Evolutionary conservation across 2,113 vertebrate species (phyloP), one percentile per base, ranked within the genome.

Genomic region (Heptranchias perlo): DNA sequence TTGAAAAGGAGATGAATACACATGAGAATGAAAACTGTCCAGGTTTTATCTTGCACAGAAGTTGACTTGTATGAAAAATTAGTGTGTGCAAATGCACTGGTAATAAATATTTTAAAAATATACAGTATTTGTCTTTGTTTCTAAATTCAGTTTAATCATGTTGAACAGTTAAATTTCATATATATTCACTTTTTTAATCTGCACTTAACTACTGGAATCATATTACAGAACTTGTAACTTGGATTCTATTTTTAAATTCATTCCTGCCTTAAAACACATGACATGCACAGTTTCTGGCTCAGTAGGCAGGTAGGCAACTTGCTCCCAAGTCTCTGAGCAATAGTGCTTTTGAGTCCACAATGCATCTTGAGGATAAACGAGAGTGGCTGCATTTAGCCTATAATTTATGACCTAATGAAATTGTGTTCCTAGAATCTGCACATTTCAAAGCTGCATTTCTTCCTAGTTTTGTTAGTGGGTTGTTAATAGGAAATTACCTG

Each of bases 21-120:
- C 6, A 87, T 25, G 23, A 25, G 44, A 82, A 87, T 13, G 44
- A 87, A 52, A 87, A 10, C 47, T 31, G 49, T 52, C n/a, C 23
- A 0, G 10, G 3, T 62, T 62, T 93, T 62, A 61, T 39, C 4
- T 8, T 18, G 21, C 35, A 39, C 23, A 61, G 5, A 62, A 58
- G 3, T 31, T 31, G 49, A 31, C 8, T 5, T 95, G 64, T 16
- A 35, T 73, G 13, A 95, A 94, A 69, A 67, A 28, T 61, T 1
- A 61, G 28, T 91, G 16, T 67, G n/a, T 95, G 25, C 35, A 62
- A 95, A 49, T 73, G 35, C 94, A 95, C 65, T 95, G 94, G 39
- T 47, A 69, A 95, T 65, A 91, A 91, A 91, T 91, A 58, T 91
- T 91, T 82, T 10, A 86, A 91, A 91, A 58, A 1, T 91, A 54